Percentiles rank a stretch among this genome's conserved stretches.
phyloP scores from a whole-genome alignment of 2,113 vertebrate species.

The Meriones unguiculatus region DNA sequence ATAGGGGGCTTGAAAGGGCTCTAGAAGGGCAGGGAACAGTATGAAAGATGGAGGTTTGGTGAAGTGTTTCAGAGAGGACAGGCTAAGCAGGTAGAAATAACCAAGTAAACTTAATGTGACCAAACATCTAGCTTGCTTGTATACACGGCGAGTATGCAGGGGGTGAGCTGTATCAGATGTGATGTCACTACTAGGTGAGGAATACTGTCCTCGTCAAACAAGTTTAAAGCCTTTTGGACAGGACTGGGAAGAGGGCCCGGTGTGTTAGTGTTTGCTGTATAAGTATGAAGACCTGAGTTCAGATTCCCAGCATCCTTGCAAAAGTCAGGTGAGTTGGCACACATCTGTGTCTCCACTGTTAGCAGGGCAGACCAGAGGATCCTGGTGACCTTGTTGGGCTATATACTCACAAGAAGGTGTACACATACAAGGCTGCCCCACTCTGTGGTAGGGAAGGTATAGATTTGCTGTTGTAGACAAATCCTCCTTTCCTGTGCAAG shows the following conservation, averaged over 20 bases:
- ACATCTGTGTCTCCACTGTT: neutral
- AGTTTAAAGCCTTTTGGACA: neutral
- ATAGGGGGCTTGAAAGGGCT: neutral
- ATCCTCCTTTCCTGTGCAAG: neutral
- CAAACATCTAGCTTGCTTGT: neutral
- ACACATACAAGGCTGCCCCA: neutral
- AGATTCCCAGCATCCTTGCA: neutral
- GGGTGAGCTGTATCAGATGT: neutral
- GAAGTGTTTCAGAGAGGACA: neutral
- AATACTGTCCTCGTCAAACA: slow-evolving; percentile 19
- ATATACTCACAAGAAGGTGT: neutral
- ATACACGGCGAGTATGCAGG: fast-evolving
- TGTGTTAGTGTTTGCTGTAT: neutral
- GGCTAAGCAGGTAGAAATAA: neutral
- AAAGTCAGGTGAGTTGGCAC: neutral
- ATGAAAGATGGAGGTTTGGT: neutral
- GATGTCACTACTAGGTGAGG: neutral
- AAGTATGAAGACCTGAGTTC: neutral
- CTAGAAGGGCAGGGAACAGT: neutral
- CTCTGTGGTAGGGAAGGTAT: neutral
- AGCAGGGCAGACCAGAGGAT: neutral
- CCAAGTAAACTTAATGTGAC: neutral
- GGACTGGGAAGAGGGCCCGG: neutral
- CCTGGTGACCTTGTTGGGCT: neutral
- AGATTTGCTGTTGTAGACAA: neutral